Conservation (phyloP, 1,140 invertebrate species). For the Potamilus streckersoni region DNA sequence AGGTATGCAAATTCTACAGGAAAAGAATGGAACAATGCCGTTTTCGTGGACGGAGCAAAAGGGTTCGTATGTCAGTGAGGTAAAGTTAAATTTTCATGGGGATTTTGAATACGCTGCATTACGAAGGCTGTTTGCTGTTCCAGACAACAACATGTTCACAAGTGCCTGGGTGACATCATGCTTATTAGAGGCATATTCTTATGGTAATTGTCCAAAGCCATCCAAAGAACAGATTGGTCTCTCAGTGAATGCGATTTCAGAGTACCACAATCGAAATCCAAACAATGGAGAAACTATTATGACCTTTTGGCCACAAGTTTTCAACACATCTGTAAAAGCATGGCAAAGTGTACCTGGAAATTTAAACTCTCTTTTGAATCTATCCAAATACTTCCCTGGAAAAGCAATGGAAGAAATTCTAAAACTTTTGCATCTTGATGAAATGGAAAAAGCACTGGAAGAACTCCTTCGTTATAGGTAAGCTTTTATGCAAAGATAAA, state of each 20-base stretch:
- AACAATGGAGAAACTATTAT: conserved; percentile 43
- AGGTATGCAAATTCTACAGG: too few species aligned
- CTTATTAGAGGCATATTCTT: conserved; percentile 44
- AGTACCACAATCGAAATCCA: conserved; percentile 46
- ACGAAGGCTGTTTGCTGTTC: conserved; percentile 37
- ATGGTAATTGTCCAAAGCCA: conserved; percentile 37
- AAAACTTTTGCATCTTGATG: conserved; percentile 40
- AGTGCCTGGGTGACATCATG: conserved; percentile 48
- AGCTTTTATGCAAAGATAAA: background rate
- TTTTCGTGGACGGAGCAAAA: conserved; percentile 39
- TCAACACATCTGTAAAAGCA: conserved; percentile 38
- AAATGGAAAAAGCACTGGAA: conserved; percentile 38
- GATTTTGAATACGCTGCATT: conserved; percentile 22
- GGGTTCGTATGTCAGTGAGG: conserved; percentile 45
- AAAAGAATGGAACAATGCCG: conserved; percentile 1
- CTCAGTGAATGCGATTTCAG: conserved; percentile 42
- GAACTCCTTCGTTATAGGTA: conserved; percentile 35
- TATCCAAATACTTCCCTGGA: conserved; percentile 41
- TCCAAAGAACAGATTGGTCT: conserved; percentile 33
- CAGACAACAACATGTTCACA: conserved; percentile 60
- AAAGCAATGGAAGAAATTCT: conserved; percentile 50
- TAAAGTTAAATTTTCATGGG: conserved; percentile 51
- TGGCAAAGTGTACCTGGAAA: conserved; percentile 55
- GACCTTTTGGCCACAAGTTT: conserved; percentile 60
- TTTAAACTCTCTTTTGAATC: conserved; percentile 41